A percentile compares a stretch with the other conserved stretches of the same genome.
phyloP scores from a whole-genome alignment of 2,113 vertebrate species.

The Pollachius pollachius region DNA sequence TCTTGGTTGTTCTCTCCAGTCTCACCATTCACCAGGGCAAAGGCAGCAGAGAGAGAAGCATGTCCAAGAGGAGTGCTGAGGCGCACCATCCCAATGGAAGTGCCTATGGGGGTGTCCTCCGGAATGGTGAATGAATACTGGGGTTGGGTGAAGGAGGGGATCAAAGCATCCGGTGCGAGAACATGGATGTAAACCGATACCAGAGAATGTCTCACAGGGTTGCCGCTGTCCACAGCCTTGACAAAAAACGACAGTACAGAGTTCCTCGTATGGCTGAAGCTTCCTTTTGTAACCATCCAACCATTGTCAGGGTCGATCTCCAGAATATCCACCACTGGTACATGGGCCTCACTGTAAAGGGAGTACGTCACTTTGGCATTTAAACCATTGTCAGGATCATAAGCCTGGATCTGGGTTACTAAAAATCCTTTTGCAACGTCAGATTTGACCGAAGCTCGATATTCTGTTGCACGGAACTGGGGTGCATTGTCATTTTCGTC shows the following conservation, averaged over 20 bases:
- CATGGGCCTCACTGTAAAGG: slow-evolving; percentile 88
- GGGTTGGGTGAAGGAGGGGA: slow-evolving; percentile 87
- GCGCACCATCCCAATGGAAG: slow-evolving; percentile 81
- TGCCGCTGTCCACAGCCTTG: slow-evolving; percentile 92
- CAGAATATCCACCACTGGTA: slow-evolving; percentile 86
- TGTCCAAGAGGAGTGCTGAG: slow-evolving; percentile 71
- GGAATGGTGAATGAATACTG: slow-evolving; percentile 85
- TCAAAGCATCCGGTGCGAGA: slow-evolving; percentile 80
- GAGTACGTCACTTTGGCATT: slow-evolving; percentile 93
- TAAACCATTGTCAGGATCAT: slow-evolving; percentile 85
- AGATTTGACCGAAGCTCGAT: slow-evolving; percentile 88
- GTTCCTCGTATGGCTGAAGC: slow-evolving; percentile 85
- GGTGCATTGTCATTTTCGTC: slow-evolving; percentile 96
- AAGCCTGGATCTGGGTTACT: slow-evolving; percentile 90
- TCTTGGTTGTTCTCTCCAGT: slow-evolving; percentile 85
- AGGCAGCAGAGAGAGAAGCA: slow-evolving; percentile 58
- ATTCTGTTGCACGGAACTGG: slow-evolving; percentile 82
- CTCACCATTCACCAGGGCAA: slow-evolving; percentile 84
- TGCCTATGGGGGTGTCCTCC: slow-evolving; percentile 87
- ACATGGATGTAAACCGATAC: slow-evolving; percentile 95
- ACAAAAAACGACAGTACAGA: slow-evolving; percentile 94
- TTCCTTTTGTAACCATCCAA: slow-evolving; percentile 96
- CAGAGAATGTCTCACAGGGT: slow-evolving; percentile 85
- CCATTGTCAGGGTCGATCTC: slow-evolving; percentile 97
- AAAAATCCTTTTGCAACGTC: slow-evolving; percentile 85